Conservation (phyloP, 2,113 vertebrate genomes). For the Mungos mungo region DNA sequence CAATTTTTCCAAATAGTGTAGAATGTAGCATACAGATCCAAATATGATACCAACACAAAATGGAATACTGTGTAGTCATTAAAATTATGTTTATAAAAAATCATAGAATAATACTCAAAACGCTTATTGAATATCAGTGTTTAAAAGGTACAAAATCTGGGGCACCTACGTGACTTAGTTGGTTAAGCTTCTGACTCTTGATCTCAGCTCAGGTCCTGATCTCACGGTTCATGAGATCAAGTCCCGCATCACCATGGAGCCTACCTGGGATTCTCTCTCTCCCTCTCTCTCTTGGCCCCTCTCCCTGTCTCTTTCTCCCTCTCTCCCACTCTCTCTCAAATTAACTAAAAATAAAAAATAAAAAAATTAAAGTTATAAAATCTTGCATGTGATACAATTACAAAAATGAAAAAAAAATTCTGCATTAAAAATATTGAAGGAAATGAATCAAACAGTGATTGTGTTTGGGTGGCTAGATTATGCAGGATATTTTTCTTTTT, state of each 20-base stretch:
- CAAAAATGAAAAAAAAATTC: background rate
- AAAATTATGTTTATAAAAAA: background rate
- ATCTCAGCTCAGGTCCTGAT: too few species aligned
- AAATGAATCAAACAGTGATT: conserved; percentile 17
- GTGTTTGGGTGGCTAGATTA: background rate
- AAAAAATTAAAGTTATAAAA: background rate
- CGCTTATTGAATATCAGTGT: background rate
- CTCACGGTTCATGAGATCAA: too few species aligned
- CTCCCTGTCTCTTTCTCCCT: too few species aligned
- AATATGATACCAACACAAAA: background rate
- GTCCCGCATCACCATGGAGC: too few species aligned
- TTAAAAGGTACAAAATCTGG: background rate
- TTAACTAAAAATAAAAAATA: too few species aligned
- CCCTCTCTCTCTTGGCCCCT: too few species aligned
- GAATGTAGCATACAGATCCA: background rate
- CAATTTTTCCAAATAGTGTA: background rate
- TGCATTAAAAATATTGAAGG: background rate
- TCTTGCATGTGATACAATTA: background rate
- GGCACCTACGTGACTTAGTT: too few species aligned
- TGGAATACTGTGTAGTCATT: background rate
- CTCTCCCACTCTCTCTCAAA: too few species aligned
- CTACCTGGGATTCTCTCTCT: too few species aligned
- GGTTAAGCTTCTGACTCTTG: too few species aligned
- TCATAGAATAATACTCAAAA: background rate
- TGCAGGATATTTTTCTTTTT: background rate